These are phyloP conservation scores for Ophonus ardosiacus DNA, from an alignment of 2,888 invertebrate species.

Conservation along the genomic window DNA sequence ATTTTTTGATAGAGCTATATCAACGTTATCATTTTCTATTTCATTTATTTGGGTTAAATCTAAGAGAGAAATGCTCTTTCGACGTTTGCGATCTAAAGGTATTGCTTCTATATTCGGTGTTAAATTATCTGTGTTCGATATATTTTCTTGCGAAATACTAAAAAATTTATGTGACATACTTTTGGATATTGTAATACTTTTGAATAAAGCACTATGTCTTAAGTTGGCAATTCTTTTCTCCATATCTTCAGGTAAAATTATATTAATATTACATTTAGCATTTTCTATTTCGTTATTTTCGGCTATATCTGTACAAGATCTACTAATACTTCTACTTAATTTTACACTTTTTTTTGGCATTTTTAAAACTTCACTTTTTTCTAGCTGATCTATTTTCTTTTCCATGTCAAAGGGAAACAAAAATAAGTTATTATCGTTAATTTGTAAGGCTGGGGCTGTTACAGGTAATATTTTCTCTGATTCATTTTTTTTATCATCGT, in stretches of 20 bases:
- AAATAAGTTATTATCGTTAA: conserved; percentile 34
- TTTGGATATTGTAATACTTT: neutral
- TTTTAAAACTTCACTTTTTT: conserved; percentile 32
- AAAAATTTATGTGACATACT: neutral
- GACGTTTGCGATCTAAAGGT: neutral
- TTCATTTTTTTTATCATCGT: neutral
- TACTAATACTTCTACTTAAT: conserved; percentile 27
- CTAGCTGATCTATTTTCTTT: conserved; percentile 14
- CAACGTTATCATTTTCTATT: neutral
- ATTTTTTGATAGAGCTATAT: neutral
- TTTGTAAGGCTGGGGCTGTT: neutral
- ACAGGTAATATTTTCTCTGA: neutral
- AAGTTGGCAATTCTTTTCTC: conserved; percentile 31
- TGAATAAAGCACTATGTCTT: conserved; percentile 15
- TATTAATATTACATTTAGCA: neutral
- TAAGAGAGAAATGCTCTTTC: neutral
- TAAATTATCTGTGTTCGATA: conserved; percentile 62
- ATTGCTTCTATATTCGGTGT: neutral
- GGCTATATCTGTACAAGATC: conserved; percentile 22
- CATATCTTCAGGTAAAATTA: neutral
- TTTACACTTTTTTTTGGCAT: neutral
- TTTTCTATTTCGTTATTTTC: conserved; percentile 1
- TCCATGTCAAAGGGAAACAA: conserved; percentile 17
- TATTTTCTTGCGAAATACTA: conserved; percentile 65
- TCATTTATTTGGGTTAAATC: neutral